A percentile compares a stretch with the other conserved stretches of the same genome.
These are phyloP conservation scores for Gavia stellata DNA, from an alignment of 2,113 vertebrate genomes.

Conservation along the genomic window DNA sequence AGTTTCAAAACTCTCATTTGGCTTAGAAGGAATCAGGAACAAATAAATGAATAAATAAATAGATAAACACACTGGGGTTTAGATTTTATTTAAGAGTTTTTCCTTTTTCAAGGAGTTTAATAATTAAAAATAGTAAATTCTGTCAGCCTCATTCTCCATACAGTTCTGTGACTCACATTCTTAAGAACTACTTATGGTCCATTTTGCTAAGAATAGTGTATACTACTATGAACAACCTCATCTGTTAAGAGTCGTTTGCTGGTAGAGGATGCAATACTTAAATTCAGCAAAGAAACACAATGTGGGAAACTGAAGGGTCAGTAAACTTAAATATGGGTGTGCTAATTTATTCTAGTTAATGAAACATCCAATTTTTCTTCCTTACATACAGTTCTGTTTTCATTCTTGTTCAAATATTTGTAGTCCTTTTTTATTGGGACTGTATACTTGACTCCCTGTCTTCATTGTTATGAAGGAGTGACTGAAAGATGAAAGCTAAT, in stretches of 20 bases:
- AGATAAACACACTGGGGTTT: neutral
- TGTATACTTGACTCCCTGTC: neutral
- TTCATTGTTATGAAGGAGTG: neutral
- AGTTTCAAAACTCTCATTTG: neutral
- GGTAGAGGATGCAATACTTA: neutral
- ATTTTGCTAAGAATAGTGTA: neutral
- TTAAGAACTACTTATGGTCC: neutral
- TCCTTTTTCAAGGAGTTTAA: neutral
- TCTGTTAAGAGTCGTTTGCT: neutral
- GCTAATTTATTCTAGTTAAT: neutral
- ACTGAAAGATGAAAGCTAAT: neutral
- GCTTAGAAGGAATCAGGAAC: neutral
- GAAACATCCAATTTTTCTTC: neutral
- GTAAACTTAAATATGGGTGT: neutral
- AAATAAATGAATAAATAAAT: neutral
- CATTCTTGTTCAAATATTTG: neutral
- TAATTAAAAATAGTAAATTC: neutral
- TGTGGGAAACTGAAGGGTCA: neutral
- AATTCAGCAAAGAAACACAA: neutral
- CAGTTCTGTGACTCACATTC: neutral
- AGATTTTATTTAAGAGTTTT: neutral
- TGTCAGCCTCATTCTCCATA: neutral
- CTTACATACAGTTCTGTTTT: neutral
- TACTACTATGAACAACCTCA: neutral
- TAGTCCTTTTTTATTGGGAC: neutral